phyloP scores from a whole-genome alignment of 1,140 invertebrate genomes.

The Cotesia glomerata region DNA sequence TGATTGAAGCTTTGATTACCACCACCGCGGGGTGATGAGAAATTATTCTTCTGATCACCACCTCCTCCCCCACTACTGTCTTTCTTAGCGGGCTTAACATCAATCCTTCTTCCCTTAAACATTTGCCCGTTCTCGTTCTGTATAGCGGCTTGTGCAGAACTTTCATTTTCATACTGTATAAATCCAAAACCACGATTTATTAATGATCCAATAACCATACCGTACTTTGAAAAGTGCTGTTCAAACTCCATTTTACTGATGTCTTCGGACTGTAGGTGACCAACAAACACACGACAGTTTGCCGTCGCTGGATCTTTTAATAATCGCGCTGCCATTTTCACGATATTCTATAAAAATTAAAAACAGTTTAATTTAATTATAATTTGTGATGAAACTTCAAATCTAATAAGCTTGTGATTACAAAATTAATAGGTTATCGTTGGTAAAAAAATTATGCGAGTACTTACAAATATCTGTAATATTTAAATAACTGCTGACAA shows the following conservation, averaged over 20 bases:
- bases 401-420: no score
- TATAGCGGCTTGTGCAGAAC: constrained; percentile 76
- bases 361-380: background rate
- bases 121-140: constrained; percentile 71
- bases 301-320: constrained; percentile 74
- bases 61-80: constrained; percentile 41
- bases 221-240: constrained; percentile 76
- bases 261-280: constrained; percentile 71
- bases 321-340: constrained; percentile 55
- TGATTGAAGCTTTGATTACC: constrained; percentile 37
- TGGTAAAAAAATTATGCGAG: no score
- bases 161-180: constrained; percentile 81
- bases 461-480: no score
- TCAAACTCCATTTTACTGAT: constrained; percentile 74
- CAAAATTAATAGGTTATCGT: no score
- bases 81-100: constrained; percentile 66
- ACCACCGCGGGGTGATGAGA: background rate
- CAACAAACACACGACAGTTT: constrained; percentile 77
- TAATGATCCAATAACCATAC: constrained; percentile 73
- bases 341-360: background rate
- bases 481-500: no score
- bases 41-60: constrained; percentile 16
- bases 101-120: constrained; percentile 71
- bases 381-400: no score
- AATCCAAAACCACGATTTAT: constrained; percentile 84